Evolutionary conservation across 2,797 vertebrate species (phyloP).

Genomic region (Apodemus agrarius): DNA sequence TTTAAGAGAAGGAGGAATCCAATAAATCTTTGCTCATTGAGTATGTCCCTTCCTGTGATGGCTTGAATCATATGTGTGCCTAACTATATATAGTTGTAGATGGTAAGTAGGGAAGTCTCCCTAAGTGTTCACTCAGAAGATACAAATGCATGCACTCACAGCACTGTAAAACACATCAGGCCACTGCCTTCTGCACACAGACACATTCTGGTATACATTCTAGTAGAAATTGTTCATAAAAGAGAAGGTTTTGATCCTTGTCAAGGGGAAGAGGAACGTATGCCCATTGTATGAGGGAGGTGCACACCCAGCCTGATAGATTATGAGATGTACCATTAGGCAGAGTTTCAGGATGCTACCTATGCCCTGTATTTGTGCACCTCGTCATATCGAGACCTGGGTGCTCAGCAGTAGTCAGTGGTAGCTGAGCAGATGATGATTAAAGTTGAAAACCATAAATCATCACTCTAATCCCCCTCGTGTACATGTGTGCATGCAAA

Average conservation of each 20-base stretch:
- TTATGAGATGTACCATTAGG: not conserved
- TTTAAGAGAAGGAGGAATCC: not conserved
- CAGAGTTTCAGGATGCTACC: not conserved
- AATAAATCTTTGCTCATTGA: not conserved
- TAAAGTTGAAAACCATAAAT: not conserved
- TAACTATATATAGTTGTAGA: not conserved
- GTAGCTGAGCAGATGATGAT: not conserved
- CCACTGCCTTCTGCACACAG: not conserved
- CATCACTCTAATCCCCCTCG: not conserved
- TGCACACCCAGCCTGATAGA: too few species aligned
- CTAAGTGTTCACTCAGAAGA: not conserved
- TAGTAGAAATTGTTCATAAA: not conserved
- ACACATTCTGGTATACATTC: not conserved
- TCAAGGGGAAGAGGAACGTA: not conserved
- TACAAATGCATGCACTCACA: not conserved
- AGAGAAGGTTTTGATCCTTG: not conserved
- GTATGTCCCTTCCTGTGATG: not conserved
- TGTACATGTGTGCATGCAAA: not conserved
- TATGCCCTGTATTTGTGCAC: too few species aligned
- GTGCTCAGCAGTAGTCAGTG: not conserved
- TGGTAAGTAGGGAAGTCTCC: not conserved
- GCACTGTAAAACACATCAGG: not conserved
- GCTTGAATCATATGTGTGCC: not conserved
- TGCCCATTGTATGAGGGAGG: not conserved
- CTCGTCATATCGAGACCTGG: not conserved